Evolutionary conservation across 2,797 vertebrate genomes (phyloP).

Genomic region (Mus spretus): DNA sequence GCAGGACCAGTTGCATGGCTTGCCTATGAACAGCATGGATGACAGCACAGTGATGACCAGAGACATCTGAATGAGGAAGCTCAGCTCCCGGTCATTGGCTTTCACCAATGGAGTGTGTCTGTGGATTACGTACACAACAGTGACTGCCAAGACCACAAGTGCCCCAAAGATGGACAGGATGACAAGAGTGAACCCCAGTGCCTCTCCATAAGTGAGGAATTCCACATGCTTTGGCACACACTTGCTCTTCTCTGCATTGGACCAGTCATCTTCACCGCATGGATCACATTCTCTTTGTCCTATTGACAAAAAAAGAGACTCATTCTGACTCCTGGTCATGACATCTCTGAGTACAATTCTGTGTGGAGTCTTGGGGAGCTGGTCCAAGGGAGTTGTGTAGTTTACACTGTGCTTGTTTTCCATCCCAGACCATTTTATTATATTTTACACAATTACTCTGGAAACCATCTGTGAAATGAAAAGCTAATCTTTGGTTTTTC

Average conservation of each 20-base stretch:
- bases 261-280: constrained; percentile 92
- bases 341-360: not conserved
- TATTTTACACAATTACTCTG: not conserved
- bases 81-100: not conserved
- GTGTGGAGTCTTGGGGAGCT: not conserved
- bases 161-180: no score
- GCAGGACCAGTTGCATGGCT: not conserved
- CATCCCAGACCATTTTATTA: not conserved
- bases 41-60: not conserved
- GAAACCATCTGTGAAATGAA: no score
- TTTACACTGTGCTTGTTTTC: not conserved
- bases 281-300: constrained; percentile 93
- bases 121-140: not conserved
- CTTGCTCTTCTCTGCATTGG: constrained; percentile 89
- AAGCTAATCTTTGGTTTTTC: not conserved
- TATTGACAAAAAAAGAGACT: constrained; percentile 71
- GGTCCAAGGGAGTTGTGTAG: not conserved
- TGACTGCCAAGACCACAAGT: not conserved
- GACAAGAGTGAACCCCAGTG: no score
- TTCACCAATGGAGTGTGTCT: not conserved
- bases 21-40: not conserved
- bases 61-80: not conserved
- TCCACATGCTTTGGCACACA: constrained; percentile 85
- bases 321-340: not conserved
- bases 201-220: no score